Conservation (phyloP, 30 jellyfish, hydroid and myxozoan genomes). For the Calvadosia cruxmelitensis region DNA sequence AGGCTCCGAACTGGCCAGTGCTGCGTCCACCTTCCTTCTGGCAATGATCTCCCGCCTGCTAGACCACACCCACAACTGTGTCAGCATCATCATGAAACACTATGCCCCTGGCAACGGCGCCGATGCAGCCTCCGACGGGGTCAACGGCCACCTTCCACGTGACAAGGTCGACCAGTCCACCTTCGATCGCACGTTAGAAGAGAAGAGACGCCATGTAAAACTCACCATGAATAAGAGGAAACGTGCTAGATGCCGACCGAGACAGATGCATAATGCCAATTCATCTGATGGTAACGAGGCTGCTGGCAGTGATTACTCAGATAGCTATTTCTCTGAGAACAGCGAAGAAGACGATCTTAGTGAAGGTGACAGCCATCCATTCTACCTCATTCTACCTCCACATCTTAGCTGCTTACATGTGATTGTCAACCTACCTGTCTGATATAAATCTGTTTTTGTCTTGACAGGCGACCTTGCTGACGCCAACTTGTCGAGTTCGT, state of each 20-base stretch:
- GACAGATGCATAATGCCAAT: background rate
- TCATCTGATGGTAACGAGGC: slow-evolving; percentile 23
- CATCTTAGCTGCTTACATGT: no score
- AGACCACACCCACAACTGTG: slow-evolving; percentile 9
- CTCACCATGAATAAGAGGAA: background rate
- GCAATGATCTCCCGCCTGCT: slow-evolving; percentile 65
- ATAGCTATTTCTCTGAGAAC: slow-evolving; percentile 3
- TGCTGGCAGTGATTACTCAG: slow-evolving; percentile 11
- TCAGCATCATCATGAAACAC: background rate
- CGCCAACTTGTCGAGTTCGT: background rate
- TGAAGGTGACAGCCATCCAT: slow-evolving; percentile 39
- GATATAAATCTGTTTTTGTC: no score
- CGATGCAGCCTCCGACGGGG: background rate
- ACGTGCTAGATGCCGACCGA: background rate
- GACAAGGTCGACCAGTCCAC: no score
- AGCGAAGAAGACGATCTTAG: slow-evolving; percentile 57
- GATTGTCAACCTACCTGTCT: no score
- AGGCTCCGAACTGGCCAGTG: slow-evolving; percentile 67
- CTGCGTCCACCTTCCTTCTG: slow-evolving; percentile 63
- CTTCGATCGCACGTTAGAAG: no score
- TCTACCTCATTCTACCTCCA: no score
- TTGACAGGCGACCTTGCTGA: background rate
- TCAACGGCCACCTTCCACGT: no score
- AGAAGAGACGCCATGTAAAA: background rate
- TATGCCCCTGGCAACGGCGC: background rate